Evolutionary conservation across 1,140 invertebrate species (phyloP), one percentile per base, ranked within the genome.

Genomic region (Heliconius hermathena): DNA sequence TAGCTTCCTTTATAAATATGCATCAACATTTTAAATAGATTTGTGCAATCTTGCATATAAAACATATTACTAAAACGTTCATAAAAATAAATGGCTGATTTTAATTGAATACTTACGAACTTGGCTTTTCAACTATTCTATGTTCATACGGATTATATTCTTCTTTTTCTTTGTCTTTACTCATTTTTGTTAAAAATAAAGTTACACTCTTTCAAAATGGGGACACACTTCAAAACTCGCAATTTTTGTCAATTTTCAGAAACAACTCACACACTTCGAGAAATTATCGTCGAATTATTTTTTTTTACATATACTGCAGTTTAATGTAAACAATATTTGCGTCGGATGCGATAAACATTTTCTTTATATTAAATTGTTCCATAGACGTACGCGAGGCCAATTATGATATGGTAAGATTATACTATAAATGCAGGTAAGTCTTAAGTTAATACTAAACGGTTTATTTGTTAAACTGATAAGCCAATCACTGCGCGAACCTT

Each of bases 141-240:
- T 97, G 94, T 72, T 97, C 96, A 82, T 96, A 97, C 0, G 97
- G 97, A 88, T 96, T 89, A 84, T 97, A 97, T 3, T 95, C 95
- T 82, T 95, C 94, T 77, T 72, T 72, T 4, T 88, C 85, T 60
- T 77, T 77, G 52, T 85, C 76, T n/a, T 76, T 76, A 66, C 11
- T 77, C 81, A 82, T 80, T 66, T 76, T 81, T 71, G 18, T 66
- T 66, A 16, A 66, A 13, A 66, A 26, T 16, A 22, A 9, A 29
- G 11, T 13, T 3, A 66, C 60, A 29, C 22, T 29, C 3, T 18
- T 66, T 26, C 8, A 66, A 66, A 26, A 66, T 29, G 11, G 3
- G 13, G 0, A 13, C 60, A 66, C 60, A 66, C 26, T 26, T 2
- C 8, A 22, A 22, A 22, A 52, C 18, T 52, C n/a, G 3, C 8